phyloP scores from a whole-genome alignment of 2,113 vertebrate species.

The Chroicocephalus ridibundus region DNA sequence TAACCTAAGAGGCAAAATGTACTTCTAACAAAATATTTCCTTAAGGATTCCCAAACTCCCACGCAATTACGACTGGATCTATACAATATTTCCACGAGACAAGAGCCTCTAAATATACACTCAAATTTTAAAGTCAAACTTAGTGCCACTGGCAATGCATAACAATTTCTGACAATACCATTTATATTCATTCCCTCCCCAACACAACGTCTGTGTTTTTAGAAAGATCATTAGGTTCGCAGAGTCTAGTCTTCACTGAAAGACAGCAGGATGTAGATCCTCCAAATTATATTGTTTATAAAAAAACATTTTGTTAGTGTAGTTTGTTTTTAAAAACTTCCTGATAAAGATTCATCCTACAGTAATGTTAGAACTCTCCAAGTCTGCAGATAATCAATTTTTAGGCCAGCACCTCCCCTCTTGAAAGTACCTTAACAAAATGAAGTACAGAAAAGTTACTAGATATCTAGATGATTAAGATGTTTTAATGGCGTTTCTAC shows the following conservation, averaged over 20 bases:
- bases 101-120: not conserved
- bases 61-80: not conserved
- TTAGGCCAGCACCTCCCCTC: not conserved
- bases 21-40: not conserved
- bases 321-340: not conserved
- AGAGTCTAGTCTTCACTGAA: not conserved
- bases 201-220: not conserved
- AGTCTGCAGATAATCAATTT: not conserved
- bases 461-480: not conserved
- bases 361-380: not conserved
- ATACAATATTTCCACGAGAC: accelerated
- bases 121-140: not conserved
- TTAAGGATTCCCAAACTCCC: not conserved
- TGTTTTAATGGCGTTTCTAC: not conserved
- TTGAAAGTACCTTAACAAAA: not conserved
- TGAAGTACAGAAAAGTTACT: not conserved
- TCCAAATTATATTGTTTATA: not conserved
- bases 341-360: not conserved
- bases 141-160: not conserved
- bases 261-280: not conserved
- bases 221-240: not conserved
- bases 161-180: not conserved
- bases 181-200: not conserved
- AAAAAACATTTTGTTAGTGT: not conserved
- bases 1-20: not conserved